Evolutionary conservation across 2,888 invertebrate species (phyloP).

Genomic region (Rhingia campestris): DNA sequence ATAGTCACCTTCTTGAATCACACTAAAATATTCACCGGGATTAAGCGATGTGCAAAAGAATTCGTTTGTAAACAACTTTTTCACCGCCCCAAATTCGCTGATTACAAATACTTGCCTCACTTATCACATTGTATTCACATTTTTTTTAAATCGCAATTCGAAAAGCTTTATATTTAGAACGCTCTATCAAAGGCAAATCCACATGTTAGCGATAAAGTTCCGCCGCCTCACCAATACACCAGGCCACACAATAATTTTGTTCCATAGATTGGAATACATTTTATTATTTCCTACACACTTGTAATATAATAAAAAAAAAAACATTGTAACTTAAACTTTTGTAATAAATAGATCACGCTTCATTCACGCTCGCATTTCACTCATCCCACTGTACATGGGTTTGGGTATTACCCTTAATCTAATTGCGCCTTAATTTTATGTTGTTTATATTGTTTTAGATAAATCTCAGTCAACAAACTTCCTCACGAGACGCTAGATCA

Average conservation of each 20-base stretch:
- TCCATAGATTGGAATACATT: background rate
- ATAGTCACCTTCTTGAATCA: too few species aligned
- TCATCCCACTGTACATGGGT: conserved; percentile 1
- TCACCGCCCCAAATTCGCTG: background rate
- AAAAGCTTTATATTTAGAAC: conserved; percentile 30
- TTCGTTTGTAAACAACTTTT: background rate
- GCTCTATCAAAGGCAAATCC: conserved; percentile 34
- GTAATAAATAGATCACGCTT: conserved; percentile 49
- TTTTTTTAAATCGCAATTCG: conserved; percentile 13
- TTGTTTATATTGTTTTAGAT: background rate
- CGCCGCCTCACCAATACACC: background rate
- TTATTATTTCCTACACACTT: conserved; percentile 16
- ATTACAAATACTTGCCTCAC: conserved; percentile 1
- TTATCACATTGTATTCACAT: conserved; percentile 1
- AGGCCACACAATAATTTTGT: conserved; percentile 9
- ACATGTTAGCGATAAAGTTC: conserved; percentile 28
- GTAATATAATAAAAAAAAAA: background rate
- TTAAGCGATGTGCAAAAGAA: background rate
- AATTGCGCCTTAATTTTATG: conserved; percentile 8
- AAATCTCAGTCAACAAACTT: conserved; percentile 18
- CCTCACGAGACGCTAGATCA: conserved; percentile 21
- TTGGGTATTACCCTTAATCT: background rate
- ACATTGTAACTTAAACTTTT: background rate
- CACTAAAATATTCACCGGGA: too few species aligned
- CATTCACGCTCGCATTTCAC: conserved; percentile 36